These are phyloP conservation scores for Amblyopsis hoosieri DNA, from an alignment of 2,797 vertebrate genomes.

Conservation along the genomic window DNA sequence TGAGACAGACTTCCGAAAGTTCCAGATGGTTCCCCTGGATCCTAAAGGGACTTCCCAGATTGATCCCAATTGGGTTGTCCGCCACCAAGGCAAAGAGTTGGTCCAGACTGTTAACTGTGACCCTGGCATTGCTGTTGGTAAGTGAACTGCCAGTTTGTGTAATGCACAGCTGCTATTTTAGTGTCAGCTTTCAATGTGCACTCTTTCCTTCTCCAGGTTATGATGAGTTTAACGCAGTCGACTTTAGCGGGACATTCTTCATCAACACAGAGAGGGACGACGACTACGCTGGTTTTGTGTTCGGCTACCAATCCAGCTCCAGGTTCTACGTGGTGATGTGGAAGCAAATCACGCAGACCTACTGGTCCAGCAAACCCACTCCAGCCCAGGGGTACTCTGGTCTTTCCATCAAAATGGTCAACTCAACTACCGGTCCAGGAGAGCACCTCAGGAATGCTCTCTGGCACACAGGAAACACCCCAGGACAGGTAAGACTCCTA, in stretches of 20 bases:
- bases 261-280: slow-evolving; percentile 98
- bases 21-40: slow-evolving; percentile 98
- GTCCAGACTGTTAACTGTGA: slow-evolving; percentile 99
- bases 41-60: slow-evolving; percentile 98
- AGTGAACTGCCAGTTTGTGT: slow-evolving; percentile 44
- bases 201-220: slow-evolving; percentile 78
- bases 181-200: not conserved
- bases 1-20: slow-evolving; percentile 94
- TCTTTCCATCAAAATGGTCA: slow-evolving; percentile 96
- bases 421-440: slow-evolving; percentile 95
- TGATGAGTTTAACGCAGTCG: slow-evolving; percentile 95
- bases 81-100: slow-evolving; percentile 96
- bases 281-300: slow-evolving; percentile 97
- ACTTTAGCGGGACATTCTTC: slow-evolving; percentile 98
- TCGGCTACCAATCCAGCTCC: slow-evolving; percentile 97
- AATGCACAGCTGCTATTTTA: not conserved
- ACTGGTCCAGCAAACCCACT: slow-evolving; percentile 94
- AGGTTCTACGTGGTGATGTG: slow-evolving; percentile 99
- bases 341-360: slow-evolving; percentile 98
- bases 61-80: slow-evolving; percentile 98
- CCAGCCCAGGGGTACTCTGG: slow-evolving; percentile 96
- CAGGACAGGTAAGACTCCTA: slow-evolving; percentile 84
- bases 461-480: slow-evolving; percentile 96
- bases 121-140: slow-evolving; percentile 95
- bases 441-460: slow-evolving; percentile 96